phyloP scores from a whole-genome alignment of 2,113 vertebrate genomes.

The Misgurnus anguillicaudatus region DNA sequence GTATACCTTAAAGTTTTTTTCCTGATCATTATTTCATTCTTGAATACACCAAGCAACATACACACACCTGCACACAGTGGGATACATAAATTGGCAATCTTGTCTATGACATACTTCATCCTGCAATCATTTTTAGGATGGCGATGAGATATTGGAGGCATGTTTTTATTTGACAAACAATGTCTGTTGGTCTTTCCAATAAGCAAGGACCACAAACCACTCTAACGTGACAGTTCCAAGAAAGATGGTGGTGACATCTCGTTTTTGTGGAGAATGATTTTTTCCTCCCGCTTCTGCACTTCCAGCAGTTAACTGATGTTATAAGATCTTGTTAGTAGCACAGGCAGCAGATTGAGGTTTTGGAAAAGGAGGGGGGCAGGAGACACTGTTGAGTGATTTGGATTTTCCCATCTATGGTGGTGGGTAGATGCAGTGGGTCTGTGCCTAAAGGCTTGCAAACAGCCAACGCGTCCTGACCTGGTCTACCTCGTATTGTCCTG shows the following conservation, averaged over 20 bases:
- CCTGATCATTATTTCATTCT: constrained; percentile 19
- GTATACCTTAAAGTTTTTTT: constrained; percentile 40
- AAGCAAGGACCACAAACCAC: constrained; percentile 54
- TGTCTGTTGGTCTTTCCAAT: constrained; percentile 57
- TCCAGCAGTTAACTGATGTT: constrained; percentile 57
- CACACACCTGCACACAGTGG: constrained; percentile 12
- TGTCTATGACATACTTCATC: constrained; percentile 46
- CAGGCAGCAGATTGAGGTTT: constrained; percentile 53
- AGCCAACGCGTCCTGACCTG: constrained; percentile 41
- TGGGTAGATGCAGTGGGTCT: neutral
- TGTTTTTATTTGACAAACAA: constrained; percentile 53
- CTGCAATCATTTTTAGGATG: constrained; percentile 53
- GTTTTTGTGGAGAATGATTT: constrained; percentile 58
- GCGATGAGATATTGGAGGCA: constrained; percentile 54
- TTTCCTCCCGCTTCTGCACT: constrained; percentile 54
- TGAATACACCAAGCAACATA: neutral
- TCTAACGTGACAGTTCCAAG: constrained; percentile 60
- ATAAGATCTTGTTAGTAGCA: constrained; percentile 57
- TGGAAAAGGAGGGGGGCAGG: constrained; percentile 15
- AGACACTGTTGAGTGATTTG: constrained; percentile 52
- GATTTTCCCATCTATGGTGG: constrained; percentile 38
- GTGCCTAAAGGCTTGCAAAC: constrained; percentile 40
- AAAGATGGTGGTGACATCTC: constrained; percentile 55
- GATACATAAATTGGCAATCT: constrained; percentile 27
- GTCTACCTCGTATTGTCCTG: constrained; percentile 60